These are phyloP conservation scores for Neolamprologus tretocephalus DNA, from an alignment of 2,113 vertebrate species.

Conservation along the genomic window DNA sequence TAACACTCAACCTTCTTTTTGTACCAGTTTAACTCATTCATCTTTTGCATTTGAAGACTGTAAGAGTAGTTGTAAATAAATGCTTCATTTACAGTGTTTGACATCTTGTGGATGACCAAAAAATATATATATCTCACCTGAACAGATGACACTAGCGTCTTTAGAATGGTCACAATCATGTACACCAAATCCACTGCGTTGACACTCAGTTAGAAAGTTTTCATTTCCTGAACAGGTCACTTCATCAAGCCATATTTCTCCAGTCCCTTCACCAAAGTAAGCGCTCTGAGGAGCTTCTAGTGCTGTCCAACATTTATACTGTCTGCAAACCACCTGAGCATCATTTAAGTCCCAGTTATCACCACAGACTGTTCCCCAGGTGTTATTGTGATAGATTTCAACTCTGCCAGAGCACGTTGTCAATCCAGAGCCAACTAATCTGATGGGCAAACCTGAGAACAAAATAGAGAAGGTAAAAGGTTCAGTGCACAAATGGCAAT, in stretches of 20 bases:
- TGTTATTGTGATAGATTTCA: neutral
- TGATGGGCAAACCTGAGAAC: neutral
- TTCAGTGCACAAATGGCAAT: neutral
- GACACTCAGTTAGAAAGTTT: neutral
- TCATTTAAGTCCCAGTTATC: neutral
- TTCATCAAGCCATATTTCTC: neutral
- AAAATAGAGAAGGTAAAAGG: neutral
- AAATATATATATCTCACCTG: neutral
- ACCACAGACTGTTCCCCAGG: neutral
- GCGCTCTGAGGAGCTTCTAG: accelerated
- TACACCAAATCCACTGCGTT: neutral
- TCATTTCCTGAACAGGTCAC: neutral
- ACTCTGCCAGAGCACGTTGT: neutral
- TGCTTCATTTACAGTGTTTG: neutral
- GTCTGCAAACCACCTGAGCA: neutral
- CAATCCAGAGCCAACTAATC: neutral
- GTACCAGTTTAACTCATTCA: neutral
- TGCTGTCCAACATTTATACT: neutral
- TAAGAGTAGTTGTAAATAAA: neutral
- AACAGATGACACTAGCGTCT: neutral
- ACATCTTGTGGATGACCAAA: neutral
- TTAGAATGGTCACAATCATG: neutral
- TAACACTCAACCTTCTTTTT: neutral
- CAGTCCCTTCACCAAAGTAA: neutral
- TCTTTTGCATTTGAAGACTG: neutral